phyloP scores from a whole-genome alignment of 1,140 invertebrate genomes.

The Littorina saxatilis region DNA sequence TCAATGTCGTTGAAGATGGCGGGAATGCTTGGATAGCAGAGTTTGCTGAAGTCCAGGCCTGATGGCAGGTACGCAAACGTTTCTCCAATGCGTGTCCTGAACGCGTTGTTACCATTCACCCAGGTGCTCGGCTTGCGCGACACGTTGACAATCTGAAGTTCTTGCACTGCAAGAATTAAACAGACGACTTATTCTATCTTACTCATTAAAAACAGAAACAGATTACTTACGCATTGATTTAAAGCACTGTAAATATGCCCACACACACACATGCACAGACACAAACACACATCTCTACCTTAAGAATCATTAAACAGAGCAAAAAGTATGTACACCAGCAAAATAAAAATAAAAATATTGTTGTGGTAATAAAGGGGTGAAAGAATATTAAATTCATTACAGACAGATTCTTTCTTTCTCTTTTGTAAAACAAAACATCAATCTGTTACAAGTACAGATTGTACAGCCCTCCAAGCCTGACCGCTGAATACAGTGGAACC shows the following conservation, averaged over 20 bases:
- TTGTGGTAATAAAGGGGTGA: too few species aligned
- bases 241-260: background rate
- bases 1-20: slow-evolving; percentile 58
- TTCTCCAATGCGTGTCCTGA: slow-evolving; percentile 26
- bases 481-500: too few species aligned
- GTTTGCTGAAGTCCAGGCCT: slow-evolving; percentile 42
- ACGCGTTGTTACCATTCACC: slow-evolving; percentile 38
- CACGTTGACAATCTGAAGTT: slow-evolving; percentile 53
- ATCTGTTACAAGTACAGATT: too few species aligned
- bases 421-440: too few species aligned
- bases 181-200: background rate
- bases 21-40: slow-evolving; percentile 52
- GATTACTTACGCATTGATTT: background rate
- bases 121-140: slow-evolving; percentile 46
- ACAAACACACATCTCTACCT: too few species aligned
- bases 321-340: too few species aligned
- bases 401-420: too few species aligned
- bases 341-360: too few species aligned
- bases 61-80: slow-evolving; percentile 60
- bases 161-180: slow-evolving; percentile 58
- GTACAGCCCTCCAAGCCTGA: too few species aligned
- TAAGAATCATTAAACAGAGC: too few species aligned
- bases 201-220: background rate
- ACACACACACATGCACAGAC: background rate
- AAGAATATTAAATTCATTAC: too few species aligned